Percentiles rank a stretch among this genome's conserved stretches.
phyloP scores from a whole-genome alignment of 1,140 invertebrate genomes.

The Dinoponera quadriceps region DNA sequence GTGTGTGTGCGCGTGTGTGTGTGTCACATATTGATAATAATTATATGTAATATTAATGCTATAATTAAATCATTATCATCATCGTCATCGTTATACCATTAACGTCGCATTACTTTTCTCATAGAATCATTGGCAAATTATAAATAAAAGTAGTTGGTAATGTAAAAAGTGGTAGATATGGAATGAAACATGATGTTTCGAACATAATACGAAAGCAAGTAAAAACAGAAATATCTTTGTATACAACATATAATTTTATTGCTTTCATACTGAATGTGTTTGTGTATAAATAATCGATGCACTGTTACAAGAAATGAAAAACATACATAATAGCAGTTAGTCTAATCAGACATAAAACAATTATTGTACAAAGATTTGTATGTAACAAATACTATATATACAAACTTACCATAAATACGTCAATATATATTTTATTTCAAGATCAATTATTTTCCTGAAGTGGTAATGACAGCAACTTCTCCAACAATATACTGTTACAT shows the following conservation, averaged over 20 bases:
- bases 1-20: too few relatives aligned
- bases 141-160: slow-evolving; percentile 15
- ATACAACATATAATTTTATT: slow-evolving; percentile 6
- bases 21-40: too few relatives aligned
- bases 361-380: slow-evolving; percentile 46
- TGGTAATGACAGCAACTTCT: slow-evolving; percentile 33
- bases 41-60: too few relatives aligned
- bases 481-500: not conserved
- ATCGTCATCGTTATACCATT: too few relatives aligned
- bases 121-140: not conserved
- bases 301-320: not conserved
- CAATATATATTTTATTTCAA: not conserved
- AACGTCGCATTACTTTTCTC: slow-evolving; percentile 12
- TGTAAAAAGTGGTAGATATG: too few relatives aligned
- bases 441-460: not conserved
- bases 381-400: slow-evolving; percentile 19
- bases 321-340: not conserved
- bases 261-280: slow-evolving; percentile 3
- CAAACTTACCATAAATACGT: not conserved
- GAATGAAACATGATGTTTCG: too few relatives aligned
- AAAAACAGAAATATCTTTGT: too few relatives aligned
- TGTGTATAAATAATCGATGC: slow-evolving; percentile 10
- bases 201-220: too few relatives aligned
- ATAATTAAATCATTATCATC: too few relatives aligned
- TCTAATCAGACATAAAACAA: slow-evolving; percentile 31